phyloP scores from a whole-genome alignment of 2,888 invertebrate genomes.

The Lutraria lutraria region DNA sequence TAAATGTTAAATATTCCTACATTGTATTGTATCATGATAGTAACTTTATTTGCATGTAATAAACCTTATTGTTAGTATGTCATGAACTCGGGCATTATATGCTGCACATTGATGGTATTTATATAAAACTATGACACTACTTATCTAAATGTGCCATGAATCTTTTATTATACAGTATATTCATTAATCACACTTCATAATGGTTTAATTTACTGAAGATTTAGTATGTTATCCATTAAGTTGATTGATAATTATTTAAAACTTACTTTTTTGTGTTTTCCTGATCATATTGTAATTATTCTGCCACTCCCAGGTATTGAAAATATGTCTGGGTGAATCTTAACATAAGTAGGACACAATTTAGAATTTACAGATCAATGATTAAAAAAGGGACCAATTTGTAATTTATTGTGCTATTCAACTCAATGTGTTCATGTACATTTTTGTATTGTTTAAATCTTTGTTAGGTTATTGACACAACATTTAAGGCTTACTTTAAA shows the following conservation, averaged over 20 bases:
- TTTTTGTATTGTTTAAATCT: background rate
- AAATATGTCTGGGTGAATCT: background rate
- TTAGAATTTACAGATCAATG: background rate
- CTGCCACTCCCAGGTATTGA: background rate
- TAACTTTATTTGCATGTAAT: background rate
- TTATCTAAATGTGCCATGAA: background rate
- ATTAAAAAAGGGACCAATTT: no score
- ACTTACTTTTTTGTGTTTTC: background rate
- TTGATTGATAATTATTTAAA: background rate
- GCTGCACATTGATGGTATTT: background rate
- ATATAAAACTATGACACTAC: background rate
- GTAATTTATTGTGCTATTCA: background rate
- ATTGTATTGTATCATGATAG: background rate
- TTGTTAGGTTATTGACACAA: conserved; percentile 16
- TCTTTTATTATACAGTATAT: background rate
- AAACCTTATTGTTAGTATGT: background rate
- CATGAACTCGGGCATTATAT: background rate
- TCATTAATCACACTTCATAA: background rate
- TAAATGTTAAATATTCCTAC: background rate
- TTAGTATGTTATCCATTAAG: background rate
- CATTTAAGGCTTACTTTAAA: background rate
- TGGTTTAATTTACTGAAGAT: background rate
- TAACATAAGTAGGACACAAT: background rate
- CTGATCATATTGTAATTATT: background rate
- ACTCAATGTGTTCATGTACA: background rate